Conservation (phyloP, 2,888 invertebrate species). For the Rhagium mordax region DNA sequence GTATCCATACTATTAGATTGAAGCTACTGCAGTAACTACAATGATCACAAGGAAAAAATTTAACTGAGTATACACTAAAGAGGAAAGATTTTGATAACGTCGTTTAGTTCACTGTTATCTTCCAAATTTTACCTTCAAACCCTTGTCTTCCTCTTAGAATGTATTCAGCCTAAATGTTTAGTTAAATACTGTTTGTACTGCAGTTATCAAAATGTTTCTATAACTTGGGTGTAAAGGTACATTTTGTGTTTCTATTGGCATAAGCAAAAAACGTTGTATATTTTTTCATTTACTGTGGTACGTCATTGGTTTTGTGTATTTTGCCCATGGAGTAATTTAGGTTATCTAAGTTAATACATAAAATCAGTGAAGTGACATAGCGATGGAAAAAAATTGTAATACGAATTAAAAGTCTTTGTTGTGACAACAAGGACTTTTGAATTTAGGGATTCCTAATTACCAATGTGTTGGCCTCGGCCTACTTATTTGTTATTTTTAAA, state of each 20-base stretch:
- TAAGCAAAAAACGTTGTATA: constrained; percentile 55
- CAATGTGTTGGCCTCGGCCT: constrained; percentile 55
- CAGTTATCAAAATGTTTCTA: constrained; percentile 19
- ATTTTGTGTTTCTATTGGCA: constrained; percentile 58
- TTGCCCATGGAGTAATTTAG: too few species aligned
- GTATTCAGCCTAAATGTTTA: neutral
- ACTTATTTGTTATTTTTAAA: constrained; percentile 67
- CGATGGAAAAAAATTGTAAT: constrained; percentile 54
- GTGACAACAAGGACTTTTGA: too few species aligned
- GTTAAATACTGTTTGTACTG: neutral
- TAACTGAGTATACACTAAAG: constrained; percentile 61
- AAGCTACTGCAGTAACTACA: constrained; percentile 13
- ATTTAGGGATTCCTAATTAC: too few species aligned
- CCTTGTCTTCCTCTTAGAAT: neutral
- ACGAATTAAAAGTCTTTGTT: constrained; percentile 41
- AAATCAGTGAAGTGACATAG: constrained; percentile 62
- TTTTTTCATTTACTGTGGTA: too few species aligned
- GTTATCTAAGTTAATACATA: too few species aligned
- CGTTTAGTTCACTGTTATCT: neutral
- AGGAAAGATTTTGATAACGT: constrained; percentile 46
- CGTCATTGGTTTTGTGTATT: too few species aligned
- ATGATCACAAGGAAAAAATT: constrained; percentile 39
- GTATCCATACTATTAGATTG: constrained; percentile 11
- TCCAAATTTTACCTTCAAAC: too few species aligned
- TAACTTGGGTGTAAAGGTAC: constrained; percentile 27